A percentile compares a stretch with the other conserved stretches of the same genome.
These are phyloP conservation scores for Yponomeuta sedellus DNA, from an alignment of 2,888 invertebrate species.

Conservation along the genomic window DNA sequence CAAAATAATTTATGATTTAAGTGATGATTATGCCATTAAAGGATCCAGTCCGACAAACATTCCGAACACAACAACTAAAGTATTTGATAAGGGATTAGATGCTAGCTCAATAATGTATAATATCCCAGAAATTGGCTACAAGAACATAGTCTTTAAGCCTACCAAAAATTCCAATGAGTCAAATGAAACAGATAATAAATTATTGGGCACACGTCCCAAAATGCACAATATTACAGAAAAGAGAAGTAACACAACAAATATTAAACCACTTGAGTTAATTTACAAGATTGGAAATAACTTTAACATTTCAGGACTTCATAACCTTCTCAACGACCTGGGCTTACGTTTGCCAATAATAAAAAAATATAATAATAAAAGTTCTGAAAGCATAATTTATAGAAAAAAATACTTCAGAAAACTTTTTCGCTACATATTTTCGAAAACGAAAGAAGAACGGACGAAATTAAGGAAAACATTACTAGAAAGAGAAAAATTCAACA, in stretches of 20 bases:
- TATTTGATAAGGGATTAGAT: not conserved
- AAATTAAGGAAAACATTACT: slow-evolving; percentile 21
- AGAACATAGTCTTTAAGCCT: not conserved
- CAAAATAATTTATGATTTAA: not conserved
- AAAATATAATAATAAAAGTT: not conserved
- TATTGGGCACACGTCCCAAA: not conserved
- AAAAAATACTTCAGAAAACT: slow-evolving; percentile 43
- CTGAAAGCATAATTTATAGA: slow-evolving; percentile 30
- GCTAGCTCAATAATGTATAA: not conserved
- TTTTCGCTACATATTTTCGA: slow-evolving; percentile 40
- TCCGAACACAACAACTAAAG: too few species aligned
- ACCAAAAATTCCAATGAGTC: not conserved
- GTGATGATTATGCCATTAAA: not conserved
- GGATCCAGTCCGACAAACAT: not conserved
- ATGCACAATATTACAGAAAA: not conserved
- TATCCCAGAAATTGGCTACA: not conserved
- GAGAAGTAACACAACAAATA: not conserved
- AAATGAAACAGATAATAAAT: not conserved
- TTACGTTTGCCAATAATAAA: not conserved
- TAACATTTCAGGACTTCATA: not conserved
- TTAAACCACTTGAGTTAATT: not conserved
- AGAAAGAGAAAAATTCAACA: slow-evolving; percentile 25
- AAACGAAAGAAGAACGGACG: slow-evolving; percentile 25
- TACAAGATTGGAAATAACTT: not conserved
- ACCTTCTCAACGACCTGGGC: not conserved